Evolutionary conservation across 53 echinoderm and acorn worm species (phyloP), one percentile per base, ranked within the genome.

Genomic region (Luidia sarsii): DNA sequence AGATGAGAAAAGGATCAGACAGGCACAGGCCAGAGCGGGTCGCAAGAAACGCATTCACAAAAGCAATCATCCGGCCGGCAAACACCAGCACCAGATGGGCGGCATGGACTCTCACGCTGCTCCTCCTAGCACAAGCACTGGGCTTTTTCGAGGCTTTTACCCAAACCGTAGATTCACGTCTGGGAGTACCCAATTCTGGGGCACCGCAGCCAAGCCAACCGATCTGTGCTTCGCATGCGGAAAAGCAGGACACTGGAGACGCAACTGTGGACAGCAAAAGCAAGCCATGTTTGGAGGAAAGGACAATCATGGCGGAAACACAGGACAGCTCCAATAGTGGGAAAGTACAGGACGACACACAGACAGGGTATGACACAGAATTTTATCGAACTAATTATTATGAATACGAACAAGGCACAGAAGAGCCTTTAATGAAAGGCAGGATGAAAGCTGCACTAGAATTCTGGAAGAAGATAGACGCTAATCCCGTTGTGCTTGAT

Each of bases 401-500:
- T n/a, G n/a, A n/a, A n/a, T n/a, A n/a, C n/a, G n/a, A n/a, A n/a
- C n/a, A n/a, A n/a, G n/a, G n/a, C 13, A 64, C 11, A 2, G 13
- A 64, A 27, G 64, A 64, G 35, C 64, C 33, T 16, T 1, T 64
- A 10, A 6, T 64, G 18, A 64, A 64, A 64, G 64, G 64, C 64
- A 64, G 64, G 33, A 33, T 64, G 19, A 64, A 36, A 16, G 2
- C 64, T 16, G 1, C 64, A 19, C 13, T 64, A 1, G 64, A 31
- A 5, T 64, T 59, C 6, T 64, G 64, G 64, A 55, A 57, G 49
- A 2, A 3, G 0, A 43, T 79, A 16, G 45, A 18, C 48, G 79
- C 79, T 6, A 79, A 79, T 46, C 28, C 79, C 15, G 79, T 46
- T 19, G 49, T 79, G 0, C 45, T 79, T 31, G 43, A 62, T 24